Conservation (phyloP, 2,888 invertebrate species). For the Cancer borealis region DNA sequence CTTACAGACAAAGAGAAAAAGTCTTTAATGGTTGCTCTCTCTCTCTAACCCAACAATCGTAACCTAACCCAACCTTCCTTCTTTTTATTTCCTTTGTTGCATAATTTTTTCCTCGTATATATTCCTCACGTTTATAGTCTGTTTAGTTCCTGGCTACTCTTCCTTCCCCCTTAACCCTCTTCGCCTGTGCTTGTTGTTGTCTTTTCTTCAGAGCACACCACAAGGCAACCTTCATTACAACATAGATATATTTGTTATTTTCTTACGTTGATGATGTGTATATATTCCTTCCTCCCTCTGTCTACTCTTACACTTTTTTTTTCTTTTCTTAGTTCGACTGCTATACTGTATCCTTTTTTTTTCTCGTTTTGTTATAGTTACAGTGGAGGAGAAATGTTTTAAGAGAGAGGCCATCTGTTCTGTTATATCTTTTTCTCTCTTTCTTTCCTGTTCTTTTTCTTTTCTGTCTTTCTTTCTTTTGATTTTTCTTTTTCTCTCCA, state of each 20-base stretch:
- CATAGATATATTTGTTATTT: neutral
- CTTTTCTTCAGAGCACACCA: neutral
- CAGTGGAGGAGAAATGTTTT: too few species aligned
- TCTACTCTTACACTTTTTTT: neutral
- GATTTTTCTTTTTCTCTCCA: neutral
- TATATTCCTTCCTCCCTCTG: neutral
- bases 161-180: neutral
- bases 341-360: too few species aligned
- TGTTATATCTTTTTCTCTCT: too few species aligned
- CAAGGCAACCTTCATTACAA: conserved; percentile 8
- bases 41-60: neutral
- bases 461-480: neutral
- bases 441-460: neutral
- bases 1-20: neutral
- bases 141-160: neutral
- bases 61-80: neutral
- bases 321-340: neutral
- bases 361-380: too few species aligned
- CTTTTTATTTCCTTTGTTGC: neutral
- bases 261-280: neutral
- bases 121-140: neutral
- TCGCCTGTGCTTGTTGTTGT: neutral
- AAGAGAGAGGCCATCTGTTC: too few species aligned
- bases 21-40: neutral
- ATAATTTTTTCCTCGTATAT: too few species aligned